These are phyloP conservation scores for Leptogaster cylindrica DNA, from an alignment of 2,888 invertebrate species.

Conservation along the genomic window DNA sequence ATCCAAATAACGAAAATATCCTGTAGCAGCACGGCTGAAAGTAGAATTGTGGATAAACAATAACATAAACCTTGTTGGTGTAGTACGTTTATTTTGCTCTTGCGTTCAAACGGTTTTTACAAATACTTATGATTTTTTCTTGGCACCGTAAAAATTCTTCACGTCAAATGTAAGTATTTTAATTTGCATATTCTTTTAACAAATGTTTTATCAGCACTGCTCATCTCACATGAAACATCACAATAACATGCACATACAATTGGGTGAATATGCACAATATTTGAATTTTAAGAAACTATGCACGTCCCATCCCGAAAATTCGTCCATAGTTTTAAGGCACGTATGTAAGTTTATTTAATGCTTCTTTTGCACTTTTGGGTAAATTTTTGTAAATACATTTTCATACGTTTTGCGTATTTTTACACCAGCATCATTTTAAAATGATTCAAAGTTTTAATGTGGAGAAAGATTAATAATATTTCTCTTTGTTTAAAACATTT, in stretches of 20 bases:
- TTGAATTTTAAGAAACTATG: constrained; percentile 48
- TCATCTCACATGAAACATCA: neutral
- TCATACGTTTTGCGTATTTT: constrained; percentile 41
- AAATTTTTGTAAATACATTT: constrained; percentile 24
- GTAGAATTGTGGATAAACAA: neutral
- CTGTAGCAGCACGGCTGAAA: no score
- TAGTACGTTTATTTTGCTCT: constrained; percentile 9
- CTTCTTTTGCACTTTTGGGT: constrained; percentile 24
- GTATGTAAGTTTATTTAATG: constrained; percentile 16
- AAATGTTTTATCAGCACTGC: neutral
- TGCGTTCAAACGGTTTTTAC: neutral
- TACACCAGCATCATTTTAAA: constrained; percentile 47
- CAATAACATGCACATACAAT: constrained; percentile 10
- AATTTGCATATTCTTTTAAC: neutral
- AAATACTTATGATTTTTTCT: neutral
- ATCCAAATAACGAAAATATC: no score
- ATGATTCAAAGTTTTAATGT: constrained; percentile 14
- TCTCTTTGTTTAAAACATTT: neutral
- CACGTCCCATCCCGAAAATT: constrained; percentile 63
- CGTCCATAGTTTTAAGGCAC: constrained; percentile 62
- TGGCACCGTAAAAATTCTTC: neutral
- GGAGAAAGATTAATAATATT: neutral
- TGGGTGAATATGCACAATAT: constrained; percentile 21
- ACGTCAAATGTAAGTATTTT: neutral
- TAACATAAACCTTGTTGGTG: constrained; percentile 19